Conservation (phyloP, 2,113 vertebrate species). For the Chaetops frenatus region DNA sequence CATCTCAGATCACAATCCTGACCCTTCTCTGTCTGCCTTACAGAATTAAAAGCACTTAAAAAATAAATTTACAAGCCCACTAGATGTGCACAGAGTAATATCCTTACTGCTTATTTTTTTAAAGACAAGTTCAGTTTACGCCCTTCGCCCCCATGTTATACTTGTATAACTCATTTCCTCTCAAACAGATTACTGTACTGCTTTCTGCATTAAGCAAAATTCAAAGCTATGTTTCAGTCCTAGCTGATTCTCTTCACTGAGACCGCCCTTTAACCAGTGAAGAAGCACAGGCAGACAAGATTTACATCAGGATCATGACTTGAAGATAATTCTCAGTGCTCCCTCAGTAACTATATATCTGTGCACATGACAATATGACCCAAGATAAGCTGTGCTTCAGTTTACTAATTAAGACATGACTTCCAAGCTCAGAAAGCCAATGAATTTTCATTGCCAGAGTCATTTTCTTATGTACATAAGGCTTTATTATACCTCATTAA, state of each 20-base stretch:
- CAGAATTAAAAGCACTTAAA: background rate
- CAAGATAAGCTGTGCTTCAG: background rate
- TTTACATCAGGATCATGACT: slow-evolving; percentile 28
- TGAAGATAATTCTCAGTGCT: slow-evolving; percentile 11
- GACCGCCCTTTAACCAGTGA: background rate
- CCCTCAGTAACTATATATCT: background rate
- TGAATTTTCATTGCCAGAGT: background rate
- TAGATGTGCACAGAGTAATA: background rate
- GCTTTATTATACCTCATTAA: background rate
- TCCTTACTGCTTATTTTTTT: background rate
- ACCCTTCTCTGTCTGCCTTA: background rate
- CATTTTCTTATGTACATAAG: background rate
- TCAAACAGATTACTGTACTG: background rate
- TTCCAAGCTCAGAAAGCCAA: background rate
- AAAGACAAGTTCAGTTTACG: background rate
- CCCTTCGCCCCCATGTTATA: background rate
- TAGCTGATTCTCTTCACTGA: background rate
- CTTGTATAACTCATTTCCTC: background rate
- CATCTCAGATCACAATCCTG: background rate
- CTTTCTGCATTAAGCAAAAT: background rate
- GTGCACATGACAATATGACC: background rate
- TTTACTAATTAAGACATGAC: background rate
- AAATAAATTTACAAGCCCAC: background rate
- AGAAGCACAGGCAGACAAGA: slow-evolving; percentile 5
- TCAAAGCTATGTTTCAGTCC: background rate